These are phyloP conservation scores for Lithosia quadra DNA, from an alignment of 2,888 invertebrate genomes.

Conservation along the genomic window DNA sequence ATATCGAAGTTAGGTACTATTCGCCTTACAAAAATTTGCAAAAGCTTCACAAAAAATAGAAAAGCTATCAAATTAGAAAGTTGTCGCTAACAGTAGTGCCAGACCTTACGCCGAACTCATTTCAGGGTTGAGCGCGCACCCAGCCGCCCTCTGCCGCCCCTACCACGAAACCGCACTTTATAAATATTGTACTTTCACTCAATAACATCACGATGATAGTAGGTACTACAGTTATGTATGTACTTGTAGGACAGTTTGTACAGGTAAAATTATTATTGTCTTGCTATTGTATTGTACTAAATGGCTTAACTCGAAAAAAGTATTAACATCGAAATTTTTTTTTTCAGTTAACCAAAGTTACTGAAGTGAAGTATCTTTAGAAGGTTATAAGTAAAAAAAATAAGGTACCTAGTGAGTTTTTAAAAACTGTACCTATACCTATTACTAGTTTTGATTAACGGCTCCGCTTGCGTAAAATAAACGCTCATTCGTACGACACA, in stretches of 20 bases:
- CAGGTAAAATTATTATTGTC: constrained; percentile 12
- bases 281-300: not conserved
- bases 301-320: not conserved
- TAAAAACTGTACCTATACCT: too few species aligned
- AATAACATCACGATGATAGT: constrained; percentile 43
- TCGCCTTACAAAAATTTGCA: too few species aligned
- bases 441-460: too few species aligned
- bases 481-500: too few species aligned
- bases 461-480: too few species aligned
- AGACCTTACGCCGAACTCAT: constrained; percentile 73
- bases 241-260: not conserved
- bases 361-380: not conserved
- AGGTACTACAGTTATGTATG: constrained; percentile 23
- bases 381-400: not conserved
- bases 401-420: too few species aligned
- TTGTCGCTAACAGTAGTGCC: constrained; percentile 53
- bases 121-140: constrained; percentile 84
- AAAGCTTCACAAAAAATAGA: not conserved
- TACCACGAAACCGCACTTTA: constrained; percentile 67
- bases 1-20: too few species aligned
- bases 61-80: not conserved
- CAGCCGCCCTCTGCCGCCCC: constrained; percentile 61
- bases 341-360: not conserved
- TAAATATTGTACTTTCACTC: constrained; percentile 62
- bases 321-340: too few species aligned